Evolutionary conservation across 2,797 vertebrate species (phyloP).

Genomic region (Sebastolobus alascanus): DNA sequence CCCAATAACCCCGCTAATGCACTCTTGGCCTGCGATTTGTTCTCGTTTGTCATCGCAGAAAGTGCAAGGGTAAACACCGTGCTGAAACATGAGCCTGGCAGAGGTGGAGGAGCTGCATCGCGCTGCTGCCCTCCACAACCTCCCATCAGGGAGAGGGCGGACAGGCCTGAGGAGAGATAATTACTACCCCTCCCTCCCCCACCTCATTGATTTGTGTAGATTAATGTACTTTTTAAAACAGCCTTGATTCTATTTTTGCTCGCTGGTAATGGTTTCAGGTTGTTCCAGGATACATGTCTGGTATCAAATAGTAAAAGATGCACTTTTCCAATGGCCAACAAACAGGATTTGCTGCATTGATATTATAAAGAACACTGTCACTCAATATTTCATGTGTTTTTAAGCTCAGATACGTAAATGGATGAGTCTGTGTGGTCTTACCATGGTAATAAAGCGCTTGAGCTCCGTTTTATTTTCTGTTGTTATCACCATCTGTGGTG

Average conservation of each 20-base stretch:
- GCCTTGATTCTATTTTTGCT: conserved; percentile 28
- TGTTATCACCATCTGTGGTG: conserved; percentile 73
- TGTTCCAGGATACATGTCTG: conserved; percentile 24
- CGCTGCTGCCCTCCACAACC: conserved; percentile 31
- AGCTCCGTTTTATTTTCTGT: conserved; percentile 17
- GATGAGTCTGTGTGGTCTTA: background rate
- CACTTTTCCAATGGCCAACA: background rate
- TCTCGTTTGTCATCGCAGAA: conserved; percentile 71
- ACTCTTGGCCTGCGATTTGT: conserved; percentile 66
- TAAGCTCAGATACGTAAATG: conserved; percentile 1
- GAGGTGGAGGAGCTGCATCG: conserved; percentile 44
- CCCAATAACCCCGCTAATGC: conserved; percentile 70
- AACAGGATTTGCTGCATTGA: background rate
- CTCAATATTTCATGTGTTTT: conserved; percentile 5
- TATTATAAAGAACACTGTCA: background rate
- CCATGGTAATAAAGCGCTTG: conserved; percentile 22
- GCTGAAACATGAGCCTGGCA: conserved; percentile 59
- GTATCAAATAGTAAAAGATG: conserved; percentile 15
- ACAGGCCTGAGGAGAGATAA: conserved; percentile 49
- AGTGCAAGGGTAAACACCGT: conserved; percentile 58
- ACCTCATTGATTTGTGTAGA: conserved; percentile 50
- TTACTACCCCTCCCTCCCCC: conserved; percentile 22
- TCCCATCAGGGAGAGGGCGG: conserved; percentile 36
- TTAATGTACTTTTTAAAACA: conserved; percentile 46
- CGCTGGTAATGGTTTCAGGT: background rate